These are phyloP conservation scores for Ptychodera flava DNA, from an alignment of 35 echinoderm and acorn worm genomes.

Conservation along the genomic window DNA sequence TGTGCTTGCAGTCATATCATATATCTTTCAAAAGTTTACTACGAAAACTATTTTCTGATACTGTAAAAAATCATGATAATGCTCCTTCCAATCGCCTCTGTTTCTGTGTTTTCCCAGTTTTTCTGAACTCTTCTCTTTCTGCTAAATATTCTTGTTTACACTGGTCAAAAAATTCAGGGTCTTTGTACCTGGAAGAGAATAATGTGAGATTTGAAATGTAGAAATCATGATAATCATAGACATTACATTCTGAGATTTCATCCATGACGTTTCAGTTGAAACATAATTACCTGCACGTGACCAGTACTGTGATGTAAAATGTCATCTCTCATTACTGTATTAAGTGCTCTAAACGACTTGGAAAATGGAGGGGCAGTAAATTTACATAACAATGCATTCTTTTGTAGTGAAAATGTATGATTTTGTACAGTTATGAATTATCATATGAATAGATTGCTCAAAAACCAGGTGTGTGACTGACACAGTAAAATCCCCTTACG, in stretches of 20 bases:
- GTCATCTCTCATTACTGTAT: not conserved
- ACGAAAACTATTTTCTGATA: too few species aligned
- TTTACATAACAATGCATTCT: too few species aligned
- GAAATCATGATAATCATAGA: not conserved
- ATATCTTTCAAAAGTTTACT: too few species aligned
- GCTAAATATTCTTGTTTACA: slow-evolving; percentile 84
- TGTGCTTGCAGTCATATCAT: too few species aligned
- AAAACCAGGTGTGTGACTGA: too few species aligned
- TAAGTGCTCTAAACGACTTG: not conserved
- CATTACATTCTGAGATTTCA: not conserved
- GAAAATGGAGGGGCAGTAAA: not conserved
- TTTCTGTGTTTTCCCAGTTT: slow-evolving; percentile 53
- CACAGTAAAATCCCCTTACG: too few species aligned
- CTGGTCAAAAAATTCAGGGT: slow-evolving; percentile 62
- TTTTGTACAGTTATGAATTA: too few species aligned
- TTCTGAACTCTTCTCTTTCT: slow-evolving; percentile 71
- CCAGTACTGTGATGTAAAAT: too few species aligned
- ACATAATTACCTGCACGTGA: too few species aligned
- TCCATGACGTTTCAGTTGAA: not conserved
- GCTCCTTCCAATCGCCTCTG: slow-evolving; percentile 19
- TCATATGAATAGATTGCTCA: too few species aligned
- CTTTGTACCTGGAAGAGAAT: slow-evolving; percentile 47
- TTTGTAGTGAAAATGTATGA: too few species aligned
- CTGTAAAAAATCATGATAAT: not conserved
- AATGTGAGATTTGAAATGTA: not conserved